Percentiles rank a stretch among this genome's conserved stretches.
phyloP scores from a whole-genome alignment of 2,113 vertebrate species.

The Carollia perspicillata region DNA sequence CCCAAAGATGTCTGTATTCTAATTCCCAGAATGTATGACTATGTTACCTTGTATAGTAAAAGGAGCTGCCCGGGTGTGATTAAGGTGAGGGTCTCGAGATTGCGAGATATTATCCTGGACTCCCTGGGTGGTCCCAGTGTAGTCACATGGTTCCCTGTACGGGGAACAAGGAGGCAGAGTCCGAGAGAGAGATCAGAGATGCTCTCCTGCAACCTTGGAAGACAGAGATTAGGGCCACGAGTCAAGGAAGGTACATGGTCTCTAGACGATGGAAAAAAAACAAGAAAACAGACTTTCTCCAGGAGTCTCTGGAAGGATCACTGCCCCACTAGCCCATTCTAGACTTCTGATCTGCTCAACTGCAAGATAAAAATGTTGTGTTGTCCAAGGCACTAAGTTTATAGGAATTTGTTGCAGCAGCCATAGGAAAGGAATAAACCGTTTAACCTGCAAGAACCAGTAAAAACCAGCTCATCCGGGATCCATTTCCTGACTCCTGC shows the following conservation, averaged over 20 bases:
- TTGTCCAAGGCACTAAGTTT: neutral
- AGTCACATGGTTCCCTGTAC: neutral
- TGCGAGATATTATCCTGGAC: neutral
- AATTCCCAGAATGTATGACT: neutral
- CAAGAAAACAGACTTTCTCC: too few relatives aligned
- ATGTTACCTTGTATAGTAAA: neutral
- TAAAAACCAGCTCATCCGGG: neutral
- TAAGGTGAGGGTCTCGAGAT: neutral
- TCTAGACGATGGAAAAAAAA: too few relatives aligned
- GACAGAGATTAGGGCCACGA: neutral
- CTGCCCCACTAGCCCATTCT: neutral
- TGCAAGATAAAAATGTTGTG: neutral
- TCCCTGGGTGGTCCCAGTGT: neutral
- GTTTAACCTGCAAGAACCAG: neutral
- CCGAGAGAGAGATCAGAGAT: neutral
- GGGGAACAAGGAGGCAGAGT: neutral
- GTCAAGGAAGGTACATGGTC: neutral
- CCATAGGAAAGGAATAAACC: neutral
- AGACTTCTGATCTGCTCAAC: neutral
- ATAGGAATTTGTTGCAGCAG: neutral
- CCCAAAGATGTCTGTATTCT: neutral
- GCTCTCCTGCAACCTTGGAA: neutral
- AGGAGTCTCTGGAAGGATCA: too few relatives aligned
- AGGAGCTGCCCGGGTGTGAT: neutral
- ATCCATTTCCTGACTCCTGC: neutral